These are phyloP conservation scores for Tapirus indicus DNA, from an alignment of 2,797 vertebrate species.

Conservation along the genomic window DNA sequence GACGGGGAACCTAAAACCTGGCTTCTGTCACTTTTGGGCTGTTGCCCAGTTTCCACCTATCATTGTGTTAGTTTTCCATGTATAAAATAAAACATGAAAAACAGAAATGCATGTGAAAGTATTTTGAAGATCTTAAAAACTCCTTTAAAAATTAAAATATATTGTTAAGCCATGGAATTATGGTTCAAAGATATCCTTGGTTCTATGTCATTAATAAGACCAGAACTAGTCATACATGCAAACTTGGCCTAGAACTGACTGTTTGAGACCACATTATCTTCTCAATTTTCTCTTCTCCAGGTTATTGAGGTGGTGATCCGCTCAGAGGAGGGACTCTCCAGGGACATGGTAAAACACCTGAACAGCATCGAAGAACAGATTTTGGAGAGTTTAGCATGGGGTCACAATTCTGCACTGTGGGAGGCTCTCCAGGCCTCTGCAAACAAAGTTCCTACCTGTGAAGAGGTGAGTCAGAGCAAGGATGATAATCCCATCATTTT, in stretches of 20 bases:
- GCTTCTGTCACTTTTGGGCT: neutral
- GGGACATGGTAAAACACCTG: slow-evolving; percentile 99
- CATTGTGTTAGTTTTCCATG: slow-evolving; percentile 17
- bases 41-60: neutral
- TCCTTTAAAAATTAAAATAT: slow-evolving; percentile 47
- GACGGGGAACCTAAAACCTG: neutral
- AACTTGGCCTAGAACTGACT: neutral
- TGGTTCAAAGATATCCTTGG: neutral
- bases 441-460: slow-evolving; percentile 95
- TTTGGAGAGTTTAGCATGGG: slow-evolving; percentile 96
- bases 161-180: slow-evolving; percentile 30
- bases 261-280: slow-evolving; percentile 23
- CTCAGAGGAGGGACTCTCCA: slow-evolving; percentile 96
- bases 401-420: slow-evolving; percentile 93
- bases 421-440: slow-evolving; percentile 90
- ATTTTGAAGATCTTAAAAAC: slow-evolving; percentile 55
- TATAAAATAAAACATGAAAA: slow-evolving; percentile 49
- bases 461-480: slow-evolving; percentile 92
- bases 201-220: neutral
- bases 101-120: slow-evolving; percentile 39
- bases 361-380: slow-evolving; percentile 98
- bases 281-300: slow-evolving; percentile 84
- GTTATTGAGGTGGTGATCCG: slow-evolving; percentile 99
- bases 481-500: neutral
- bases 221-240: neutral